Evolutionary conservation across 2,888 invertebrate species (phyloP), one percentile per base, ranked within the genome.

Genomic region (Choreutis nemorana): DNA sequence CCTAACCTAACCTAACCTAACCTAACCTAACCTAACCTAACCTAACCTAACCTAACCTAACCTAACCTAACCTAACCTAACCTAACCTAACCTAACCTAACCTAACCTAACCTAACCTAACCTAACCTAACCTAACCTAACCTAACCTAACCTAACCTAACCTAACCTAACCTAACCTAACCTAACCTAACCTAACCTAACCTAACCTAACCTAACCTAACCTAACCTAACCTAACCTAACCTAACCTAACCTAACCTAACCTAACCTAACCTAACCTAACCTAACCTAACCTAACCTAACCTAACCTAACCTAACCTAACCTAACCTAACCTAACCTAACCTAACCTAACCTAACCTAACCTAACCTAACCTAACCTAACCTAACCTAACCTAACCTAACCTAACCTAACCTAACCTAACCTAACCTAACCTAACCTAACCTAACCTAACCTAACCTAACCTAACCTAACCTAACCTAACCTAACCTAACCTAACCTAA

Each of bases 51-150:
- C 29, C 29, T 29, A 30, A 33, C 33, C 29, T 33, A 33, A 33
- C 33, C 33, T 33, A 32, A 32, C 32, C 32, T 32, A 32, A 32
- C 32, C 32, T 32, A 32, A 32, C 32, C 32, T 32, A 32, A 32
- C 32, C 32, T 32, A 32, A 32, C 32, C 32, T 32, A 32, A 32
- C 32, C 32, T 32, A 32, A 32, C 32, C 32, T 28, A 32, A 31
- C 32, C 32, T 32, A 32, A 32, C 32, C 32, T 32, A 32, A 32
- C 32, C 32, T 32, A 32, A 32, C 32, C 32, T 32, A 32, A 32
- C 32, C 32, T 32, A 32, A 32, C 32, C 32, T 32, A 32, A 32
- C 32, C 28, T 28, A 32, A 28, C 32, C 29, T 28, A 32, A 28
- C 32, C 29, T 28, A 32, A 28, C 32, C 29, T 28, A 32, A 28